Evolutionary conservation across 2,888 invertebrate genomes (phyloP).

Genomic region (Drosophila monieri): DNA sequence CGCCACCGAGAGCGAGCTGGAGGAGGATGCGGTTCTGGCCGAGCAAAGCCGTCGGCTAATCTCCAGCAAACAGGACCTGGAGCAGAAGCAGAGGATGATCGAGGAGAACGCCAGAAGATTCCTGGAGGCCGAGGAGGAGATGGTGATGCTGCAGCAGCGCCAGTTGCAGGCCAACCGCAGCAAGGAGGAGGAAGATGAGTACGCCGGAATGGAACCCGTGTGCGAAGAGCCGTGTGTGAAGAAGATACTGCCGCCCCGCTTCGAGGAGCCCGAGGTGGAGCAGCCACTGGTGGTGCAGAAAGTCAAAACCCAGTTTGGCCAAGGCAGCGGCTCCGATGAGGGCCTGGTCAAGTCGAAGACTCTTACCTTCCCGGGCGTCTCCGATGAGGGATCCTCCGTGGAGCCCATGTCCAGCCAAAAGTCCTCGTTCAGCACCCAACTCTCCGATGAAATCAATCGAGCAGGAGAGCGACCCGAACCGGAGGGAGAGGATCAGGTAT

Average conservation of each 20-base stretch:
- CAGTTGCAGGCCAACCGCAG: constrained; percentile 57
- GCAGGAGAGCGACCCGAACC: constrained; percentile 86
- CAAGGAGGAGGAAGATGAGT: constrained; percentile 52
- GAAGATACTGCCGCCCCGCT: constrained; percentile 61
- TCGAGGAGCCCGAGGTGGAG: constrained; percentile 38
- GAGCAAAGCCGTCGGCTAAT: constrained; percentile 53
- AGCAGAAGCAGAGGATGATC: constrained; percentile 71
- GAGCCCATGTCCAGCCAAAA: constrained; percentile 79
- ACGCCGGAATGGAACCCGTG: constrained; percentile 66
- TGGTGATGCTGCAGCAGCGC: constrained; percentile 78
- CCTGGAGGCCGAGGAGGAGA: constrained; percentile 81
- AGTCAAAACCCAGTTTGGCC: constrained; percentile 82
- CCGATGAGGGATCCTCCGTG: constrained; percentile 81
- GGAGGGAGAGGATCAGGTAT: constrained; percentile 80
- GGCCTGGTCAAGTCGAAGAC: constrained; percentile 68
- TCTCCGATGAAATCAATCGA: constrained; percentile 83
- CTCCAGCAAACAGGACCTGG: constrained; percentile 52
- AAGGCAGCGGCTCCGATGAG: constrained; percentile 67
- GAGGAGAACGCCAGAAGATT: constrained; percentile 81
- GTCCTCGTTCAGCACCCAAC: constrained; percentile 80
- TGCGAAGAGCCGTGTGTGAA: constrained; percentile 72
- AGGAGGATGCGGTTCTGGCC: constrained; percentile 58
- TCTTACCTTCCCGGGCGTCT: constrained; percentile 76
- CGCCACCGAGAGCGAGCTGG: constrained; percentile 66
- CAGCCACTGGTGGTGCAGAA: constrained; percentile 64